Conservation (phyloP, 2,797 vertebrate species). For the Staurois parvus region DNA sequence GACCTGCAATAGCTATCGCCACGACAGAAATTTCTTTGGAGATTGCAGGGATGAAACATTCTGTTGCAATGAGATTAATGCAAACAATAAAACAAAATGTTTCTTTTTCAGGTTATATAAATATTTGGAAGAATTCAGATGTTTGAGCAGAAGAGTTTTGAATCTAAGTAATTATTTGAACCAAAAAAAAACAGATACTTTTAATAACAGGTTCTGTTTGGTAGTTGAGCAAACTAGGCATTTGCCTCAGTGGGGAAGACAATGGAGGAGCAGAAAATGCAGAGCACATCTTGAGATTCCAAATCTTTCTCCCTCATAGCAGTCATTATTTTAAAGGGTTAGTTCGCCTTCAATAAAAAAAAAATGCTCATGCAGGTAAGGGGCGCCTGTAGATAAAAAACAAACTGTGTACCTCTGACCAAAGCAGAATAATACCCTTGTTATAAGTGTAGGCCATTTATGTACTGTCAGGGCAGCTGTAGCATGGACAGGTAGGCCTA, state of each 20-base stretch:
- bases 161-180: neutral
- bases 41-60: constrained; percentile 21
- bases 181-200: neutral
- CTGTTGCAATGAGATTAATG: constrained; percentile 29
- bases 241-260: neutral
- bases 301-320: no score
- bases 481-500: no score
- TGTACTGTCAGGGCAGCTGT: no score
- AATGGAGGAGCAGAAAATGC: neutral
- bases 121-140: constrained; percentile 33
- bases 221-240: neutral
- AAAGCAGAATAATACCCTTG: no score
- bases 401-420: no score
- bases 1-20: constrained; percentile 67
- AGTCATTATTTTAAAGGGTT: no score
- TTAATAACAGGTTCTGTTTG: neutral
- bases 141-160: neutral
- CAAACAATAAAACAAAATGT: neutral
- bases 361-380: no score
- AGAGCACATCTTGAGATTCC: no score
- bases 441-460: no score
- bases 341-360: no score
- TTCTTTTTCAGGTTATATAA: constrained; percentile 9
- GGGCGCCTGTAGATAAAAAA: no score
- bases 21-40: constrained; percentile 56